Evolutionary conservation across 1,140 invertebrate species (phyloP).

Genomic region (Drosophila jambulina): DNA sequence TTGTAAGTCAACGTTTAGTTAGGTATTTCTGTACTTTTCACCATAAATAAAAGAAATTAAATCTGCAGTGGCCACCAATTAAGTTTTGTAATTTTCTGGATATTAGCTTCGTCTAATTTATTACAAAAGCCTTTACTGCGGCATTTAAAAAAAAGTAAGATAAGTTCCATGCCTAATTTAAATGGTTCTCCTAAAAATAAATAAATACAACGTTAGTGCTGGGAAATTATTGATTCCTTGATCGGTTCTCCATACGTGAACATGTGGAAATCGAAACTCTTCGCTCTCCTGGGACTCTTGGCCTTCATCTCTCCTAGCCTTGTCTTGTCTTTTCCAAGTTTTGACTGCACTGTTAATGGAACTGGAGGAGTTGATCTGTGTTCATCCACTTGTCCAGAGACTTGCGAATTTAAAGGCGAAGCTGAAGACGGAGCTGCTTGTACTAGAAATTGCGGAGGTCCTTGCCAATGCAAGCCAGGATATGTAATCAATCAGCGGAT

Average conservation of each 20-base stretch:
- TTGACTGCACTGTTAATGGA: conserved; percentile 8
- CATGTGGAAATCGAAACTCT: neutral
- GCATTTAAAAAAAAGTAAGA: no score
- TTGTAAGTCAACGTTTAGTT: neutral
- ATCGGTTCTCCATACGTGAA: neutral
- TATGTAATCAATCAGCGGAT: conserved; percentile 1
- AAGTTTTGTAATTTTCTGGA: no score
- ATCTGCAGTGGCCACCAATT: no score
- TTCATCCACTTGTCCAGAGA: neutral
- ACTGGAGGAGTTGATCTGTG: neutral
- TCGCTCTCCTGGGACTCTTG: neutral
- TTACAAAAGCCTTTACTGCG: no score
- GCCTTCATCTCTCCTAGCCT: neutral
- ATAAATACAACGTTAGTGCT: no score
- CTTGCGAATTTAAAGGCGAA: neutral
- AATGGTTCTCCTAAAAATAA: no score
- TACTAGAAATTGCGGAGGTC: neutral
- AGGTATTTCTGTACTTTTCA: neutral
- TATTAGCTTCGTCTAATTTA: no score
- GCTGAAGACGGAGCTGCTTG: no score
- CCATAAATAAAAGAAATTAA: no score
- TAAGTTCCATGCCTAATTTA: no score
- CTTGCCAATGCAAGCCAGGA: conserved; percentile 14
- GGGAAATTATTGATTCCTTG: no score
- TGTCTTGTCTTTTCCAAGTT: no score